Evolutionary conservation across 2,888 invertebrate genomes (phyloP).

Genomic region (Scaptodrosophila latifasciaeformis): DNA sequence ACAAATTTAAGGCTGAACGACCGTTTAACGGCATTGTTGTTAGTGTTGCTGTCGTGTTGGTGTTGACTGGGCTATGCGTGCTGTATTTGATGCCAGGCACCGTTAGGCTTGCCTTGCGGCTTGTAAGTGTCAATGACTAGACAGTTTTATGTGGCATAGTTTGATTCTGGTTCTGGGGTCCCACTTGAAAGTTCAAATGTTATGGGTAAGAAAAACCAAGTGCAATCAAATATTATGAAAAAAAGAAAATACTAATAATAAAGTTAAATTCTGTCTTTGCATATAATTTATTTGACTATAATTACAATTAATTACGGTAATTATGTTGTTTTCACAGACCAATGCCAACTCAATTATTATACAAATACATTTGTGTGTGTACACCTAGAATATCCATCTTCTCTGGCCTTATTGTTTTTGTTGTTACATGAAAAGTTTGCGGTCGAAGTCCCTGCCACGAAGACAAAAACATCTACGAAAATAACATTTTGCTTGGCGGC

Average conservation of each 20-base stretch:
- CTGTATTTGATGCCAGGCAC: constrained; percentile 56
- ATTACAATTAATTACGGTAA: constrained; percentile 68
- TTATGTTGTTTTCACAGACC: constrained; percentile 66
- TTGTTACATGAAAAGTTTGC: constrained; percentile 61
- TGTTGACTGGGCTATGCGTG: constrained; percentile 28
- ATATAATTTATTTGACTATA: constrained; percentile 66
- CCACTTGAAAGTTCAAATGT: constrained; percentile 14
- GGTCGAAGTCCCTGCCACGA: constrained; percentile 47
- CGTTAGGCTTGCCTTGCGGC: constrained; percentile 55
- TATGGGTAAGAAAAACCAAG: background rate
- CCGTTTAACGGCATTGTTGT: constrained; percentile 21
- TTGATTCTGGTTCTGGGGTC: constrained; percentile 26
- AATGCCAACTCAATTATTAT: constrained; percentile 67
- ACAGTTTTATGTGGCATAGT: constrained; percentile 27
- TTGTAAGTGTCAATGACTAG: constrained; percentile 61
- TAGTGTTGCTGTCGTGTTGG: constrained; percentile 35
- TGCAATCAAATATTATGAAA: background rate
- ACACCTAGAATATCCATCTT: background rate
- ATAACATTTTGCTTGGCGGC: constrained; percentile 57
- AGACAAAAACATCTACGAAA: constrained; percentile 61
- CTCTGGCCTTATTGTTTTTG: constrained; percentile 20
- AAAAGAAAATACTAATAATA: background rate
- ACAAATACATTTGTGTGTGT: background rate
- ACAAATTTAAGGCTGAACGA: constrained; percentile 54
- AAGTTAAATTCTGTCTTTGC: constrained; percentile 46